Conservation (phyloP, 2,797 vertebrate species). For the Microctenopoma lineatum region DNA sequence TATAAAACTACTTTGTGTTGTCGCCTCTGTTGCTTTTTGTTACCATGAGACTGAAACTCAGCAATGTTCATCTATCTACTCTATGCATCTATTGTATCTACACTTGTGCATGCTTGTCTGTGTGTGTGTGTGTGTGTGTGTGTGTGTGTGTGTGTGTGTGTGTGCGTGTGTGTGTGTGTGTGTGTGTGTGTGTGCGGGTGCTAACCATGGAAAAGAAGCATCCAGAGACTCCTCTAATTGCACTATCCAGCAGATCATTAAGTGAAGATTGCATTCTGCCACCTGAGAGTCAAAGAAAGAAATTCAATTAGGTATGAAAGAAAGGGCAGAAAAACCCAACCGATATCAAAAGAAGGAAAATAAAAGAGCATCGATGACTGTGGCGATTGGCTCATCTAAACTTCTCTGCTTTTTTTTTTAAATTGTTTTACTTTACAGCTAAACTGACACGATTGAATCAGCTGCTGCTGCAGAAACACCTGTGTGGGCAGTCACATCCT, state of each 20-base stretch:
- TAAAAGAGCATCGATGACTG: not conserved
- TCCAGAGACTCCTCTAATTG: constrained; percentile 53
- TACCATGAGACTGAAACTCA: constrained; percentile 21
- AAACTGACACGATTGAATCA: no score
- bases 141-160: no score
- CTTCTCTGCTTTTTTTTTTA: no score
- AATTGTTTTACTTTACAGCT: no score
- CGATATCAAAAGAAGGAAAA: not conserved
- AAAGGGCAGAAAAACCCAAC: not conserved
- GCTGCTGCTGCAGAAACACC: no score
- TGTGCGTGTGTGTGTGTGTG: not conserved
- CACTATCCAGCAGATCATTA: constrained; percentile 56
- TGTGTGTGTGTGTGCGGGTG: not conserved
- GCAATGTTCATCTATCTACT: constrained; percentile 1
- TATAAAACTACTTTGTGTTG: constrained; percentile 16
- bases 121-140: not conserved
- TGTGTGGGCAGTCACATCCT: no score
- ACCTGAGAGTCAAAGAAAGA: constrained; percentile 46
- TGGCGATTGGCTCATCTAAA: not conserved
- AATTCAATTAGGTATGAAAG: constrained; percentile 33
- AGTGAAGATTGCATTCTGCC: constrained; percentile 58
- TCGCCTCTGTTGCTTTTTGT: constrained; percentile 16
- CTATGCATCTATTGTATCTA: not conserved
- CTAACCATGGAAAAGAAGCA: constrained; percentile 20
- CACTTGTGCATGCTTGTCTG: not conserved